Evolutionary conservation across 2,113 vertebrate genomes (phyloP).

Genomic region (Isurus oxyrinchus): DNA sequence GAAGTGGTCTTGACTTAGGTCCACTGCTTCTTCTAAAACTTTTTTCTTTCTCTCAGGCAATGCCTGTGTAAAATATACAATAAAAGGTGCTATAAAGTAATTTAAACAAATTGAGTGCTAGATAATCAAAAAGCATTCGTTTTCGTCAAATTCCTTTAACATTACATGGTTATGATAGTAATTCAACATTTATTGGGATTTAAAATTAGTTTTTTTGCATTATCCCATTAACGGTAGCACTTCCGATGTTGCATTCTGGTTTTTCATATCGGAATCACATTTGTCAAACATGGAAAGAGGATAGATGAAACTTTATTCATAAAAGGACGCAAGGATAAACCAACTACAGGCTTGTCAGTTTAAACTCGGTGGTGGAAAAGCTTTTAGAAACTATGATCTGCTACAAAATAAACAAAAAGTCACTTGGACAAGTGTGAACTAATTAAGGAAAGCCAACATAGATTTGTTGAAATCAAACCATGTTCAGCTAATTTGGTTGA

Average conservation of each 20-base stretch:
- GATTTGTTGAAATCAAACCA: neutral
- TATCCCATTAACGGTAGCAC: neutral
- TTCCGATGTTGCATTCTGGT: neutral
- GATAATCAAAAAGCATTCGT: neutral
- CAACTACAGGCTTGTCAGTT: neutral
- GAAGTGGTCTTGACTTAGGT: slow-evolving; percentile 96
- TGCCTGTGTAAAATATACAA: slow-evolving; percentile 56
- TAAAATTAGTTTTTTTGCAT: neutral
- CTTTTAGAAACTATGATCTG: neutral
- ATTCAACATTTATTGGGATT: neutral
- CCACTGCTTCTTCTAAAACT: slow-evolving; percentile 91
- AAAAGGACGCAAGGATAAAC: neutral
- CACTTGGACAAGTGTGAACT: neutral
- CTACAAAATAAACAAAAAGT: neutral
- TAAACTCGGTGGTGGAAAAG: neutral
- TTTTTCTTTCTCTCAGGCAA: slow-evolving; percentile 85
- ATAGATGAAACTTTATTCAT: neutral
- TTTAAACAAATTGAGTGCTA: neutral
- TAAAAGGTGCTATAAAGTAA: neutral
- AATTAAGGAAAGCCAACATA: neutral
- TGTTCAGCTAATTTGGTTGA: neutral
- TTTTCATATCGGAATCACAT: neutral
- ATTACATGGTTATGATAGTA: neutral
- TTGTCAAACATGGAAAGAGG: neutral
- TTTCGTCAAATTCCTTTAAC: neutral